These are phyloP conservation scores for Diglossa cyanea DNA, from an alignment of 2,797 vertebrate species.

Conservation along the genomic window DNA sequence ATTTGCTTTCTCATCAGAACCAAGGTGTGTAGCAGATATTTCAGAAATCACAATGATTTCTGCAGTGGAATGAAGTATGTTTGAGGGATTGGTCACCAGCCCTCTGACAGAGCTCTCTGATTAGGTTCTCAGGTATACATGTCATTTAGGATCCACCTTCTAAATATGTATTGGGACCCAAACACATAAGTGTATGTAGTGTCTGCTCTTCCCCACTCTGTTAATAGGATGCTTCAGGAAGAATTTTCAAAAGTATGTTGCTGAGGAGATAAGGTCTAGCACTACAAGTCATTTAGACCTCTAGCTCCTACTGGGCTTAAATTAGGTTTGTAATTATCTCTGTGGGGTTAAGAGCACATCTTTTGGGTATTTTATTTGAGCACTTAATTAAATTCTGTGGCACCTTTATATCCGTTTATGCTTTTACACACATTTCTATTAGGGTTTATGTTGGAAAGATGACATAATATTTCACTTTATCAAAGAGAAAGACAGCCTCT, in stretches of 20 bases:
- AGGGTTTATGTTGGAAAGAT: neutral
- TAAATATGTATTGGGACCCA: neutral
- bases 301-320: neutral
- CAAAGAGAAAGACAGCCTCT: neutral
- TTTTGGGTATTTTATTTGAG: neutral
- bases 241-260: neutral
- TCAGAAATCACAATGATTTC: neutral
- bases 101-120: neutral
- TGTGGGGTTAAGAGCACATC: neutral
- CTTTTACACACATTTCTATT: neutral
- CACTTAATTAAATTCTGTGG: neutral
- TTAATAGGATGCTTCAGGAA: neutral
- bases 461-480: neutral
- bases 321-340: neutral
- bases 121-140: rapidly evolving
- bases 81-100: neutral
- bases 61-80: neutral
- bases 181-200: neutral
- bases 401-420: neutral
- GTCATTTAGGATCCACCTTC: neutral
- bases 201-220: neutral
- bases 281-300: neutral
- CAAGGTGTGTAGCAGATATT: neutral
- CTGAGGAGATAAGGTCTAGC: neutral
- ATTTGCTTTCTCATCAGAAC: neutral